A percentile compares a stretch with the other conserved stretches of the same genome.
Conservation (phyloP, 2,113 vertebrate genomes). For the Callionymus lyra region DNA sequence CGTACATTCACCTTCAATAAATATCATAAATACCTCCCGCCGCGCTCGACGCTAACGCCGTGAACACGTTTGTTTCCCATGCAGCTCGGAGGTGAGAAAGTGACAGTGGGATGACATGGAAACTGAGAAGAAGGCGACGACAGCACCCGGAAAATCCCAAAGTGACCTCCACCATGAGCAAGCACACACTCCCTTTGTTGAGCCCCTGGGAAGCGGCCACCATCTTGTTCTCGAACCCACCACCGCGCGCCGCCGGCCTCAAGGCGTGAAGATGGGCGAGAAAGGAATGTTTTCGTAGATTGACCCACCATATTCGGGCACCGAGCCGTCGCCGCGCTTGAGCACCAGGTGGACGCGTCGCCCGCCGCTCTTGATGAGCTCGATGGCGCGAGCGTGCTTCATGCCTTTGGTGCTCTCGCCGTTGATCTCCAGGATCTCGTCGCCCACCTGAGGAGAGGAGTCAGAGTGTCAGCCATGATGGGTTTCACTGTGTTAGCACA, state of each 20-base stretch:
- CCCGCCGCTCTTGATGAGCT: slow-evolving; percentile 98
- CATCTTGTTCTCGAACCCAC: slow-evolving; percentile 23
- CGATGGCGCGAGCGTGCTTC: slow-evolving; percentile 97
- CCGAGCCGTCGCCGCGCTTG: slow-evolving; percentile 95
- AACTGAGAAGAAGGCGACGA: slow-evolving; percentile 31
- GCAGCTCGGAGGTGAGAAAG: slow-evolving; percentile 53
- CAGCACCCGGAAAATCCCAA: slow-evolving; percentile 41
- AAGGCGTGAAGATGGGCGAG: slow-evolving; percentile 97
- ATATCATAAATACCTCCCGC: slow-evolving; percentile 72
- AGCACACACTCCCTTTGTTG: slow-evolving; percentile 45
- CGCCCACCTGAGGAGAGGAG: slow-evolving; percentile 74
- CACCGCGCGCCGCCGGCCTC: slow-evolving; percentile 65
- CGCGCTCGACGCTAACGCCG: slow-evolving; percentile 37
- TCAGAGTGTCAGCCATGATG: neutral
- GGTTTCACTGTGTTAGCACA: no score
- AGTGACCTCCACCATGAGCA: slow-evolving; percentile 59
- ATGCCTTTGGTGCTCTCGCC: slow-evolving; percentile 98
- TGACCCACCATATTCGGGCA: slow-evolving; percentile 99
- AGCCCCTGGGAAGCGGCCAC: slow-evolving; percentile 65
- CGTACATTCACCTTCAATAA: slow-evolving; percentile 79
- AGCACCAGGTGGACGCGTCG: slow-evolving; percentile 90
- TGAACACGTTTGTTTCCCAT: slow-evolving; percentile 20
- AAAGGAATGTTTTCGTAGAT: slow-evolving; percentile 99
- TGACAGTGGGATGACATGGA: slow-evolving; percentile 55
- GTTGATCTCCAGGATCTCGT: slow-evolving; percentile 97